A percentile compares a stretch with the other conserved stretches of the same genome.
These are phyloP conservation scores for Folsomia candida DNA, from an alignment of 2,888 invertebrate species.

Conservation along the genomic window DNA sequence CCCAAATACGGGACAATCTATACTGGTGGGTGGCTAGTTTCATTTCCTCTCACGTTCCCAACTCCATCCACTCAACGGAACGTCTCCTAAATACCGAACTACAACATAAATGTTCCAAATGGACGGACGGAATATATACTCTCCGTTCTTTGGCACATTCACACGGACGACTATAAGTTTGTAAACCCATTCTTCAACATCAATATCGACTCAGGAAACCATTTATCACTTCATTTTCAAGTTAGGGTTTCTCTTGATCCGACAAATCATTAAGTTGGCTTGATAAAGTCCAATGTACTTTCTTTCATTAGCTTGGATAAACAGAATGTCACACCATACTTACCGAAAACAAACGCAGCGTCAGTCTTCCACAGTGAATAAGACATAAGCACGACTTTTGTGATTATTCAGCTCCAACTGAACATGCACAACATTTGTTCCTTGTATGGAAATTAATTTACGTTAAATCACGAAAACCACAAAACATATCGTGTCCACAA, in stretches of 20 bases:
- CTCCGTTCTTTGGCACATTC: not conserved
- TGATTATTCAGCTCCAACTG: no score
- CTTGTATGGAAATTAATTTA: not conserved
- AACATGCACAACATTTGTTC: not conserved
- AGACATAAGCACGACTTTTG: not conserved
- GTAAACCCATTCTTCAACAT: not conserved
- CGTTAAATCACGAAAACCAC: not conserved
- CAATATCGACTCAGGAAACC: conserved; percentile 10
- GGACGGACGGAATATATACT: no score
- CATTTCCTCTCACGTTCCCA: conserved; percentile 18
- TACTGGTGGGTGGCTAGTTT: conserved; percentile 3
- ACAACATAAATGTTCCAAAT: no score
- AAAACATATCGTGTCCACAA: not conserved
- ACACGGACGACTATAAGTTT: not conserved
- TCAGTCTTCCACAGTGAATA: not conserved
- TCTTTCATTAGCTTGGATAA: not conserved
- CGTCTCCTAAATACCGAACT: no score
- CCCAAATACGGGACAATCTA: not conserved
- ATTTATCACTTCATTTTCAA: conserved; percentile 18
- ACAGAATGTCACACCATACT: not conserved
- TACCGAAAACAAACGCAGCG: not conserved
- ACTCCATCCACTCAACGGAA: conserved; percentile 19
- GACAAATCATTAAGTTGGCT: not conserved
- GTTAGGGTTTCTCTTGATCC: not conserved
- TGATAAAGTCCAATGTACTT: not conserved